Conservation (phyloP, 2,797 vertebrate genomes). For the Neosilurus hyrtlii region DNA sequence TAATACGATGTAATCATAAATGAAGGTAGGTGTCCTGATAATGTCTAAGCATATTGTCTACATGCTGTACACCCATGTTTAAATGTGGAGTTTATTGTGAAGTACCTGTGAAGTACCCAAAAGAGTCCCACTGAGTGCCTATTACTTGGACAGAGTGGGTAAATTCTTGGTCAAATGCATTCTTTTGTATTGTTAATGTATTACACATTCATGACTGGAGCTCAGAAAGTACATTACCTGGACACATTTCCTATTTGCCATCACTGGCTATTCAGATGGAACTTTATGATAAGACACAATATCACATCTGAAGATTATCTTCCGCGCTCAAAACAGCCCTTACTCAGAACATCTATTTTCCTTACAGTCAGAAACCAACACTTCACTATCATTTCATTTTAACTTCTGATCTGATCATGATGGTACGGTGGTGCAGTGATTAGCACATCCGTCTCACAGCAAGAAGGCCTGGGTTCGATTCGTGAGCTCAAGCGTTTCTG, state of each 20-base stretch:
- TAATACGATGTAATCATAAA: conserved; percentile 45
- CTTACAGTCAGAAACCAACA: neutral
- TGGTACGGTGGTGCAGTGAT: too few species aligned
- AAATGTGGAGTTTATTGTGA: conserved; percentile 54
- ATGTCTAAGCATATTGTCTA: conserved; percentile 29
- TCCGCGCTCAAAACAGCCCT: neutral
- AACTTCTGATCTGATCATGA: neutral
- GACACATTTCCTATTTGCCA: conserved; percentile 13
- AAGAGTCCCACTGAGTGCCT: conserved; percentile 68
- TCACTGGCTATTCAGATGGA: neutral
- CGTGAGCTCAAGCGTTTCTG: too few species aligned
- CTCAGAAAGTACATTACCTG: conserved; percentile 37
- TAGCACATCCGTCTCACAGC: too few species aligned
- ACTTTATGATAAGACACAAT: neutral
- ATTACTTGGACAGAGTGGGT: conserved; percentile 57
- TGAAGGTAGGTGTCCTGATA: conserved; percentile 17
- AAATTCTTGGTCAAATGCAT: conserved; percentile 61
- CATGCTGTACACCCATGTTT: conserved; percentile 33
- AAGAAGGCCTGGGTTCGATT: too few species aligned
- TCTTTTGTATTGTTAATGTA: conserved; percentile 63
- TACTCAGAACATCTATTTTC: neutral
- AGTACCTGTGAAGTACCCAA: conserved; percentile 61
- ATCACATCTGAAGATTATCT: neutral
- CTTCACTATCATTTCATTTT: neutral
- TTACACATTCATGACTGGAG: conserved; percentile 42